phyloP scores from a whole-genome alignment of 2,888 invertebrate genomes.

The Druceiella hillmani region DNA sequence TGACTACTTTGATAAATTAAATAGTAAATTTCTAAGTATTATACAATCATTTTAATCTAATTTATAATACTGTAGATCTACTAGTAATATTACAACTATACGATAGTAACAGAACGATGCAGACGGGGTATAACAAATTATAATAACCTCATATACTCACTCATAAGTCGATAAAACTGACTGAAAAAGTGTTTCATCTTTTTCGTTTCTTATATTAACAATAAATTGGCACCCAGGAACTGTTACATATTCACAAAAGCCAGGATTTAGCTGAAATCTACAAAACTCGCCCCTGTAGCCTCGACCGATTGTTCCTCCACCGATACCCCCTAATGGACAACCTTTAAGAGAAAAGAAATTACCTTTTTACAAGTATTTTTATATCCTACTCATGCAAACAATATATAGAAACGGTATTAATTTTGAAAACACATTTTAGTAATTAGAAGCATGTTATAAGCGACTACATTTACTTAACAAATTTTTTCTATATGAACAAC shows the following conservation, averaged over 20 bases:
- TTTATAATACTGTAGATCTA: too few species aligned
- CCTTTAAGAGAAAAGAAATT: constrained; percentile 45
- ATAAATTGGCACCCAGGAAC: constrained; percentile 88
- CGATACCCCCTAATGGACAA: constrained; percentile 50
- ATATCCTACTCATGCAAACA: too few species aligned
- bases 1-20: too few species aligned
- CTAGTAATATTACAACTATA: too few species aligned
- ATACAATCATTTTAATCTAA: too few species aligned
- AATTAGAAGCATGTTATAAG: not conserved
- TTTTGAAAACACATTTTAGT: too few species aligned
- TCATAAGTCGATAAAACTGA: constrained; percentile 70
- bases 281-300: constrained; percentile 93
- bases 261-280: constrained; percentile 84
- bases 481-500: not conserved
- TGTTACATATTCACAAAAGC: constrained; percentile 79
- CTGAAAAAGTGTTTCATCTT: constrained; percentile 67
- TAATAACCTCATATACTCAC: constrained; percentile 43
- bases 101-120: constrained; percentile 1
- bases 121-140: not conserved
- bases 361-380: too few species aligned
- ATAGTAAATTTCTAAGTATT: too few species aligned
- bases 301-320: constrained; percentile 72
- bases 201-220: constrained; percentile 69
- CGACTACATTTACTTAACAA: not conserved
- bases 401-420: too few species aligned